These are phyloP conservation scores for Melipona beecheii DNA, from an alignment of 2,888 invertebrate species.

Conservation along the genomic window DNA sequence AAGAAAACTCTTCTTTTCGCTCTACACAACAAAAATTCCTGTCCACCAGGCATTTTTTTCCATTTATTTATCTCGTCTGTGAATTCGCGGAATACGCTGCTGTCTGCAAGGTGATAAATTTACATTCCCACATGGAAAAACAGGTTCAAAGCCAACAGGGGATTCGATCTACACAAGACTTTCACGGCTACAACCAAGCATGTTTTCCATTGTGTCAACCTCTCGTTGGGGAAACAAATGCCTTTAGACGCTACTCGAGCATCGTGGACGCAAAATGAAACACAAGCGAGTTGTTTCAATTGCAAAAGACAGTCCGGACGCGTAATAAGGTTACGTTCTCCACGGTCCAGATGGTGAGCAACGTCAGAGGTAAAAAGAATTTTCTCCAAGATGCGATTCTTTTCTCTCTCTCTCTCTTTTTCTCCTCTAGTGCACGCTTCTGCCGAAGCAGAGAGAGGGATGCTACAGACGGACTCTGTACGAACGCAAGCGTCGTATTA, in stretches of 20 bases:
- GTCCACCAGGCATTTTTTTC: neutral
- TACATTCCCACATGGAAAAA: slow-evolving; percentile 3
- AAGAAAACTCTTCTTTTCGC: neutral
- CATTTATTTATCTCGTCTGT: neutral
- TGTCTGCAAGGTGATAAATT: neutral
- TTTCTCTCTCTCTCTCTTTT: neutral
- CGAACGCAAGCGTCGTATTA: slow-evolving; percentile 51
- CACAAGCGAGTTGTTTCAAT: slow-evolving; percentile 36
- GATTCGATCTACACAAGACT: slow-evolving; percentile 2
- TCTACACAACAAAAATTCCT: neutral
- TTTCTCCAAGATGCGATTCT: slow-evolving; percentile 15
- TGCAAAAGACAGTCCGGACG: slow-evolving; percentile 31
- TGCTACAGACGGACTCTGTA: slow-evolving; percentile 14
- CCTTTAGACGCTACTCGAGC: slow-evolving; percentile 1
- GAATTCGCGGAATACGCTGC: neutral
- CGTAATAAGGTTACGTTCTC: slow-evolving; percentile 34
- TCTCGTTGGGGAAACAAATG: slow-evolving; percentile 1
- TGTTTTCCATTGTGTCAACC: neutral
- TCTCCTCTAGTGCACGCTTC: neutral
- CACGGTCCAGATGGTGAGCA: slow-evolving; percentile 21
- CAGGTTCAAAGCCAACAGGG: neutral
- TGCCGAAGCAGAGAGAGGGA: neutral
- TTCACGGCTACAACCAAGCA: neutral
- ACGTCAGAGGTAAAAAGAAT: slow-evolving; percentile 30
- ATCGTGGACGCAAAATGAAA: slow-evolving; percentile 8